phyloP scores from a whole-genome alignment of 2,797 vertebrate species.

The Hemibagrus guttatus region DNA sequence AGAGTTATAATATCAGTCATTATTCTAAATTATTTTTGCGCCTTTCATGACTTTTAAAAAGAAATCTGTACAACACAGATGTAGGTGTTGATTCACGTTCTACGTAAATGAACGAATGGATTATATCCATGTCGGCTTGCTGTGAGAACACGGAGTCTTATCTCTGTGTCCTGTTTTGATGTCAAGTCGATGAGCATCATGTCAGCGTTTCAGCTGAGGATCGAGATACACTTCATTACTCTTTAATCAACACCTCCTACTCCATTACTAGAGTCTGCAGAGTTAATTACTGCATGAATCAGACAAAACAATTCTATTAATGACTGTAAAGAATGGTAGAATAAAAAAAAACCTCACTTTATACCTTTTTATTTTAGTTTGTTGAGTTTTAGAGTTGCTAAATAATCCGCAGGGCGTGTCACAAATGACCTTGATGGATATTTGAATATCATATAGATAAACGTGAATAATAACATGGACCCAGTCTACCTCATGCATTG shows the following conservation, averaged over 20 bases:
- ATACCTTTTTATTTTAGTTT: too few relatives aligned
- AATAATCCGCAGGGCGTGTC: background rate
- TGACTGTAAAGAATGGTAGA: background rate
- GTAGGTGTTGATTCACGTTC: background rate
- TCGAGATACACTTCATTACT: background rate
- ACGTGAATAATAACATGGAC: too few relatives aligned
- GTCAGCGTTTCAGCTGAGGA: background rate
- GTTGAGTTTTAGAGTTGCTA: too few relatives aligned
- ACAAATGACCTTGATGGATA: background rate
- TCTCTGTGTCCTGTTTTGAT: background rate
- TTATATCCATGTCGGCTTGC: background rate
- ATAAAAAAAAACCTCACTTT: background rate
- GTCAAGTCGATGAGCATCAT: background rate
- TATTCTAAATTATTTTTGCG: background rate
- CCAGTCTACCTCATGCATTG: too few relatives aligned
- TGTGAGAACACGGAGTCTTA: background rate
- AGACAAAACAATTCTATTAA: background rate
- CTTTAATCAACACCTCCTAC: background rate
- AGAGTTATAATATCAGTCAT: background rate
- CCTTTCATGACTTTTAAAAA: too few relatives aligned
- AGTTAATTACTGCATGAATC: background rate
- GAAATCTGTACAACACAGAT: background rate
- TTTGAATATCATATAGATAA: too few relatives aligned
- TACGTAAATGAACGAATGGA: background rate
- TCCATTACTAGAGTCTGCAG: background rate